Conservation (phyloP, 2,113 vertebrate genomes). For the Cyanistes caeruleus region DNA sequence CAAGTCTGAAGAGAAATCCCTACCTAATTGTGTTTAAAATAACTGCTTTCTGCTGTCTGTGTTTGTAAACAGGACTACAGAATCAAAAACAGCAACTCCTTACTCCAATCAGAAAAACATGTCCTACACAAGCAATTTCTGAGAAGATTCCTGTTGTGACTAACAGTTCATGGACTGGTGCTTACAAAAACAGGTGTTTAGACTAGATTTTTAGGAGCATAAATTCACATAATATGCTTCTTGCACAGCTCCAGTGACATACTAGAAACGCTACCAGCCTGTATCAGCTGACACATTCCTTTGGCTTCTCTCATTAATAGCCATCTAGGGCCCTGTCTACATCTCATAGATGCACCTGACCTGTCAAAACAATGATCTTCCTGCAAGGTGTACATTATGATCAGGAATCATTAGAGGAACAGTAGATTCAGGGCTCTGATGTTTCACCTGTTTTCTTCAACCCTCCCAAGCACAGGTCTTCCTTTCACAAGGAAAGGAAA, state of each 20-base stretch:
- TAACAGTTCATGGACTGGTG: neutral
- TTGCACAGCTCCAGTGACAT: neutral
- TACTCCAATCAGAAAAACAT: neutral
- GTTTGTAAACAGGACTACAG: neutral
- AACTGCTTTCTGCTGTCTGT: neutral
- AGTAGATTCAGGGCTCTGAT: neutral
- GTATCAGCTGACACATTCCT: neutral
- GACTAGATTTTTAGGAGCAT: neutral
- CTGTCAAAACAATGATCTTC: neutral
- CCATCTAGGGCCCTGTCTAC: neutral
- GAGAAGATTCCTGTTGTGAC: neutral
- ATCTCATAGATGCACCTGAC: neutral
- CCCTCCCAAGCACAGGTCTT: neutral
- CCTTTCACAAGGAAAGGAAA: neutral
- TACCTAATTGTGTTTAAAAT: neutral
- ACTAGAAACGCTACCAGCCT: neutral
- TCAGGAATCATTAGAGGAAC: neutral
- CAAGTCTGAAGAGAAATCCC: neutral
- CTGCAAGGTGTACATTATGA: neutral
- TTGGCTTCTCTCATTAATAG: neutral
- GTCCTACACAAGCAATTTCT: neutral
- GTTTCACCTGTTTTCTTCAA: accelerated
- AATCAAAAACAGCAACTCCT: accelerated
- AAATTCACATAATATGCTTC: neutral
- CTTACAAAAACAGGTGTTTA: neutral